Base-by-base conservation (phyloP, 2,797 vertebrate species). In the Eremophila alpestris region DNA sequence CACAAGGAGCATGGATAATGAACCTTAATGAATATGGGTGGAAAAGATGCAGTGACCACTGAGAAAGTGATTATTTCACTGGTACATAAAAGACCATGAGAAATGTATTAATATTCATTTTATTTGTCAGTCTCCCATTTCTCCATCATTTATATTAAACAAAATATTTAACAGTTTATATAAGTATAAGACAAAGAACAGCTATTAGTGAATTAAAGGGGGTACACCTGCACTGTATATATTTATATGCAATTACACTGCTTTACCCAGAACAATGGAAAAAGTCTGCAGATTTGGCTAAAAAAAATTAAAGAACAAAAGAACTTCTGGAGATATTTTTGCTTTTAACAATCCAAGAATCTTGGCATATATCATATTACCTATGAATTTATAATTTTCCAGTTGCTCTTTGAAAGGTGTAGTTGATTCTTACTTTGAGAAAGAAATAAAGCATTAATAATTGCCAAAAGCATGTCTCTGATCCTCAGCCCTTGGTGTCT, bases 1-100 rank as follows among this genome's bases (percentile, higher is more conserved):
- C 63, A 64, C 0, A 3, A 79, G n/a, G 27, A 82, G 7, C 30
- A 69, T 0, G 0, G 34, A 60, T 55, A 89, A 62, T 4, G 29
- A 69, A 59, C 16, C 8, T 51, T 73, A 64, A 51, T 45, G 36
- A 58, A 24, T 55, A 62, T 8, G 34, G 7, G 5, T 67, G 11
- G 30, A 88, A 93, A 71, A 88, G 38, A 48, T 46, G 23, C 12
- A 56, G 7, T 34, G 52, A 76, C 27, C 41, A 41, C 6, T 43
- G 49, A 73, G 16, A 69, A 78, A 62, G 22, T 56, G n/a, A 60
- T 55, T 83, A 45, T 91, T 91, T 91, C 34, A 16, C 20, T 76
- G 34, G 11, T 75, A 48, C 14, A 7, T 29, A 54, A 16, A 40
- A 83, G 16, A 74, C 49, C 0, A 19, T 40, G 20, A 69, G 8